A percentile compares a stretch with the other conserved stretches of the same genome.
phyloP scores from a whole-genome alignment of 2,113 vertebrate species.

The Prionailurus viverrinus region DNA sequence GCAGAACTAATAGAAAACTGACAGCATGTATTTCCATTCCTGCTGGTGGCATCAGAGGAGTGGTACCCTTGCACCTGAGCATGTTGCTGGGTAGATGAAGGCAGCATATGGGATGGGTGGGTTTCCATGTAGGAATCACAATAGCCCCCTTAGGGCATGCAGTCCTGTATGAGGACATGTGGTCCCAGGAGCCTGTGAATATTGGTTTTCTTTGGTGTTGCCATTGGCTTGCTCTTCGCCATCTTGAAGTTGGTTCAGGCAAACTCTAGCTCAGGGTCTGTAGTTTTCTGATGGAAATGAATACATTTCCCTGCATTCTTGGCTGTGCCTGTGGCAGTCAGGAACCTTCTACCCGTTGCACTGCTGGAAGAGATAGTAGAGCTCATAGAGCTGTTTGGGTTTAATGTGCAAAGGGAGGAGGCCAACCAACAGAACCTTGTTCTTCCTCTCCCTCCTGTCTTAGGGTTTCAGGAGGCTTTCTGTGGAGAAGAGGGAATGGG shows the following conservation, averaged over 20 bases:
- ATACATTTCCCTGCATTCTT: constrained; percentile 88
- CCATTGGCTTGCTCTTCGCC: constrained; percentile 96
- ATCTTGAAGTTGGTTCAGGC: constrained; percentile 96
- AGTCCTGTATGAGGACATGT: constrained; percentile 95
- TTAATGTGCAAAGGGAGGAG: constrained; percentile 94
- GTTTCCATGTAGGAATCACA: constrained; percentile 92
- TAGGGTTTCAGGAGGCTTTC: background rate
- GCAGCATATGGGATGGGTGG: constrained; percentile 92
- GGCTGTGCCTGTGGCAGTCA: constrained; percentile 95
- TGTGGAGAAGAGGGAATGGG: background rate
- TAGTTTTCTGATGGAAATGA: constrained; percentile 95
- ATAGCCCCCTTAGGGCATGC: constrained; percentile 94
- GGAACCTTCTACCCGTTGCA: constrained; percentile 94
- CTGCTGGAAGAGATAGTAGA: constrained; percentile 93
- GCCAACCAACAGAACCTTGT: constrained; percentile 92
- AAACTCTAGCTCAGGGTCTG: constrained; percentile 95
- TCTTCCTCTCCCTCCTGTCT: background rate
- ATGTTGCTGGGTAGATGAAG: constrained; percentile 92
- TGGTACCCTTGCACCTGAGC: constrained; percentile 95
- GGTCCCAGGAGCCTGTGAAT: constrained; percentile 94
- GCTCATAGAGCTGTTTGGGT: constrained; percentile 86
- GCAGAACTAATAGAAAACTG: constrained; percentile 91
- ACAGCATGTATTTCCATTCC: constrained; percentile 93
- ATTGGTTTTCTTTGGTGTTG: constrained; percentile 94
- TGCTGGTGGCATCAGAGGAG: constrained; percentile 92